Conservation (phyloP, 2,888 invertebrate species). For the Gnatocerus cornutus region DNA sequence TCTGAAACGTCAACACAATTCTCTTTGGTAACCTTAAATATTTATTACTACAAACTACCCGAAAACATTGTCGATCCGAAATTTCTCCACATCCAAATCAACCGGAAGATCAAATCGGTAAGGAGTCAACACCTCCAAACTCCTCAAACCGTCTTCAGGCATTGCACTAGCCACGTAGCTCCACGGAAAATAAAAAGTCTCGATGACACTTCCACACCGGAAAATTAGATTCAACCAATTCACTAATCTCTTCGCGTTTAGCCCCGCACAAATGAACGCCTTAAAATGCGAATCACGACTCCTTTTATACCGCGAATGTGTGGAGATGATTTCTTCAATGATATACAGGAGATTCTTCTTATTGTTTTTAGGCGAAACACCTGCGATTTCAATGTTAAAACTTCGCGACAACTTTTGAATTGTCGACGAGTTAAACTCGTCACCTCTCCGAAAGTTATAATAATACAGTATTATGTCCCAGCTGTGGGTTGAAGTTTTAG, state of each 20-base stretch:
- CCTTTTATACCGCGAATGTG: constrained; percentile 90
- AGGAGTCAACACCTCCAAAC: constrained; percentile 86
- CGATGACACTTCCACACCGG: constrained; percentile 83
- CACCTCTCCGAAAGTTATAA: constrained; percentile 93
- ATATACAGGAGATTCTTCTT: constrained; percentile 88
- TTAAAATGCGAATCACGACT: constrained; percentile 97
- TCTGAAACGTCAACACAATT: too few species aligned
- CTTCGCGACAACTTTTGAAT: constrained; percentile 93
- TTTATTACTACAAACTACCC: constrained; percentile 27
- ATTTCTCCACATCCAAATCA: constrained; percentile 93
- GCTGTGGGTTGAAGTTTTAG: constrained; percentile 78
- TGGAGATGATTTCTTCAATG: constrained; percentile 89
- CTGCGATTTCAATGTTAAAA: constrained; percentile 80
- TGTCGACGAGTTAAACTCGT: constrained; percentile 91
- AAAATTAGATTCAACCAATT: constrained; percentile 93
- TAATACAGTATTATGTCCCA: constrained; percentile 95
- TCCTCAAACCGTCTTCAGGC: constrained; percentile 92
- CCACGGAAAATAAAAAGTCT: constrained; percentile 86
- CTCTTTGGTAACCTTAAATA: not conserved
- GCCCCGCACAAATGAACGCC: constrained; percentile 93
- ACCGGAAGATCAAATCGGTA: constrained; percentile 92
- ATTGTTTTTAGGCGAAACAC: constrained; percentile 75
- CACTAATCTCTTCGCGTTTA: constrained; percentile 86
- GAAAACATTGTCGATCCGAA: constrained; percentile 70
- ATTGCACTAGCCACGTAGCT: constrained; percentile 95